These are phyloP conservation scores for Drosophila sp. DNA, from an alignment of 1,140 invertebrate species.

Conservation along the genomic window DNA sequence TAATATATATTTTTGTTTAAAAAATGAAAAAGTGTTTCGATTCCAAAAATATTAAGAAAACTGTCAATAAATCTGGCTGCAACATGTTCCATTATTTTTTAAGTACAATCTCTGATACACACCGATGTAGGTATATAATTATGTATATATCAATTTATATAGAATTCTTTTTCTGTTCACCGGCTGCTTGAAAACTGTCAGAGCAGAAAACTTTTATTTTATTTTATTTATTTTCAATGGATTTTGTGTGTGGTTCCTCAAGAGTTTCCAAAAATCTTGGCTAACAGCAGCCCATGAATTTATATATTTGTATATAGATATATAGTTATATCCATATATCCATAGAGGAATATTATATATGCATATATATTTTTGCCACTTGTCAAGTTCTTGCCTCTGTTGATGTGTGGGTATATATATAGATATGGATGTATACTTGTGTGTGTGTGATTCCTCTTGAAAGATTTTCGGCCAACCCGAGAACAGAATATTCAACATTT, in stretches of 20 bases:
- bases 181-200: slow-evolving; percentile 75
- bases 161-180: slow-evolving; percentile 31
- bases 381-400: slow-evolving; percentile 10
- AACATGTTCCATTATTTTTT: slow-evolving; percentile 40
- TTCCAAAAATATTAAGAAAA: slow-evolving; percentile 17
- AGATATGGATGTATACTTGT: neutral
- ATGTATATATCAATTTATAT: slow-evolving; percentile 26
- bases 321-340: slow-evolving; percentile 6
- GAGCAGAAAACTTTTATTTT: slow-evolving; percentile 47
- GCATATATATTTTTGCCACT: slow-evolving; percentile 7
- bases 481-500: slow-evolving; percentile 51
- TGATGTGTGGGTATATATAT: neutral
- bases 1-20: slow-evolving; percentile 17
- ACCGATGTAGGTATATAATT: slow-evolving; percentile 21
- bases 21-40: slow-evolving; percentile 1
- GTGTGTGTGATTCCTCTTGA: slow-evolving; percentile 17
- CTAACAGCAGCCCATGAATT: slow-evolving; percentile 33
- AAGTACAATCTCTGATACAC: slow-evolving; percentile 19
- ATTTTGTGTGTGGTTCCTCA: slow-evolving; percentile 45
- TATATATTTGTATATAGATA: slow-evolving; percentile 1
- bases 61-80: slow-evolving; percentile 6
- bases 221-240: slow-evolving; percentile 79
- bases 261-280: slow-evolving; percentile 57
- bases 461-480: slow-evolving; percentile 49
- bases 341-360: slow-evolving; percentile 8